Evolutionary conservation across 1,140 invertebrate genomes (phyloP), one percentile per base, ranked within the genome.

Genomic region (Elysia chlorotica): DNA sequence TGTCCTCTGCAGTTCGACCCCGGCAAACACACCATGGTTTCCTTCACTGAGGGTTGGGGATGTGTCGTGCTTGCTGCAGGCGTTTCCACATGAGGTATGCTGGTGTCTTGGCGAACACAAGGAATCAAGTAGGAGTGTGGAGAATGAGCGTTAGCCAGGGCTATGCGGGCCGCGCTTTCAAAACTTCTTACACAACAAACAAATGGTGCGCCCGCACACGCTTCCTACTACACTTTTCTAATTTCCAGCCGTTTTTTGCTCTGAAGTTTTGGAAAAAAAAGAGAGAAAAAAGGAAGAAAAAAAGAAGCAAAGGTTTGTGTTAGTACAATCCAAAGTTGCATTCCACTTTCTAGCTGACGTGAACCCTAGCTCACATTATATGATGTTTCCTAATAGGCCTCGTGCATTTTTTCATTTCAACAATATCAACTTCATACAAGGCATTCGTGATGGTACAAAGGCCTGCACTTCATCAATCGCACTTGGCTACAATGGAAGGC

Each of bases 161-260:
- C 10, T 48, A n/a, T 48, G n/a, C 10, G 41, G 41, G 41, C 41
- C 41, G n/a, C 41, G 10, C 41, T 48, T 48, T 14, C n/a, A 48
- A n/a, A n/a, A n/a, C n/a, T n/a, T n/a, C n/a, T n/a, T n/a, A n/a
- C 10, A 48, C 41, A 48, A 71, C 48, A 71, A 38, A 48, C 38
- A 62, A 31, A 30, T 38, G 57, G 57, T 28, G 36, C 69, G 31
- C 65, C 37, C 54, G 38, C 23, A 56, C 37, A 38, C n/a, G n/a
- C 33, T 63, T 65, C 61, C 48, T 57, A 33, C 63, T 75, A 77
- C 57, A 81, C 77, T 74, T 81, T 81, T 75, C 80, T 76, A 65
- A 81, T 80, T 75, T 81, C 80, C 74, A 81, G 74, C 54, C 80
- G 70, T 77, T 81, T 81, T 74, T 76, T 78, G 74, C 80, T 81